A percentile compares a stretch with the other conserved stretches of the same genome.
phyloP scores from a whole-genome alignment of 1,140 invertebrate species.

The Aradophagus sp. region DNA sequence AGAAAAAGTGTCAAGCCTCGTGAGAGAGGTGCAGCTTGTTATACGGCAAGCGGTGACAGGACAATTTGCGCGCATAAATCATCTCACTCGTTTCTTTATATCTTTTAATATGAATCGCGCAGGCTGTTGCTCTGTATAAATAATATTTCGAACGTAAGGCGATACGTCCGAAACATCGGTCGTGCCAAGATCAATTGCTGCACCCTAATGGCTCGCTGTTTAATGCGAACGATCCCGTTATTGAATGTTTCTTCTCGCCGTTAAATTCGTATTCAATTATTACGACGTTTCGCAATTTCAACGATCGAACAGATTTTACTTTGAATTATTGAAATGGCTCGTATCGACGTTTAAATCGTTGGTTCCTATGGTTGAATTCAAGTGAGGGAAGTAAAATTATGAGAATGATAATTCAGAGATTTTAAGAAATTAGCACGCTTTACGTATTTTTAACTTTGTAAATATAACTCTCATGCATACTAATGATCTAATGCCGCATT shows the following conservation, averaged over 20 bases:
- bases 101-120: conserved; percentile 70
- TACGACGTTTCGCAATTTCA: no score
- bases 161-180: conserved; percentile 64
- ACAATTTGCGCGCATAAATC: conserved; percentile 75
- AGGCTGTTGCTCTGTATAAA: conserved; percentile 57
- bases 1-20: conserved; percentile 51
- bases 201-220: conserved; percentile 42
- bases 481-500: conserved; percentile 54
- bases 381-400: conserved; percentile 22
- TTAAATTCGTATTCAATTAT: conserved; percentile 21
- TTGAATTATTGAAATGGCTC: no score
- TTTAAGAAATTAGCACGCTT: conserved; percentile 42
- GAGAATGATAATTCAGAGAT: conserved; percentile 31
- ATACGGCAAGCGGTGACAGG: conserved; percentile 62
- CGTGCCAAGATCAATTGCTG: conserved; percentile 65
- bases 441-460: conserved; percentile 50
- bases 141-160: conserved; percentile 57
- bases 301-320: not conserved
- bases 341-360: no score
- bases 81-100: conserved; percentile 71
- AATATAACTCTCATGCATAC: conserved; percentile 49
- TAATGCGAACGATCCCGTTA: conserved; percentile 36
- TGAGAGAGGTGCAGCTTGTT: conserved; percentile 60
- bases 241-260: conserved; percentile 32
- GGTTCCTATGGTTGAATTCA: conserved; percentile 13